A percentile compares a stretch with the other conserved stretches of the same genome.
phyloP scores from a whole-genome alignment of 2,113 vertebrate genomes.

The Chloropsis hardwickii region DNA sequence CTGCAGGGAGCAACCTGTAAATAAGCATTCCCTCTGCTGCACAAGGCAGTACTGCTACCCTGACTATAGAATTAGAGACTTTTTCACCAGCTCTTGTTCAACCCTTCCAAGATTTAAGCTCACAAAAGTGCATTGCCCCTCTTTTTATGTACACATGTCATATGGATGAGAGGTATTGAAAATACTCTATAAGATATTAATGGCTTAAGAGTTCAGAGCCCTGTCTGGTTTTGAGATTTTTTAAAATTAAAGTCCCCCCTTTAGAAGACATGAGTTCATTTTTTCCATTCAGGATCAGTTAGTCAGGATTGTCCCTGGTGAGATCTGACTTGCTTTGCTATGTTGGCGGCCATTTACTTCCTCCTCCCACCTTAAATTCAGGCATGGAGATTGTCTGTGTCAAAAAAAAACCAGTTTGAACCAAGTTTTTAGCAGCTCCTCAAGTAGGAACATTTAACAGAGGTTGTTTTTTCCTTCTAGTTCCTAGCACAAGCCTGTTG shows the following conservation, averaged over 20 bases:
- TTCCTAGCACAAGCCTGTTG: not conserved
- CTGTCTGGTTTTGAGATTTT: not conserved
- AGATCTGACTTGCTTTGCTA: not conserved
- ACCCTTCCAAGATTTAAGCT: not conserved
- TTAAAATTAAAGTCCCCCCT: not conserved
- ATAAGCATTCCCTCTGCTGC: not conserved
- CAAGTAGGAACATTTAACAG: not conserved
- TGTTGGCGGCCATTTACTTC: not conserved
- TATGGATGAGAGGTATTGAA: not conserved
- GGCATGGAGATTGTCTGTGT: not conserved
- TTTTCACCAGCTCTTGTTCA: not conserved
- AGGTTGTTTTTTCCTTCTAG: not conserved
- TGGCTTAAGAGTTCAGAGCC: not conserved
- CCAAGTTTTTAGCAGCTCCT: not conserved
- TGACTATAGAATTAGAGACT: not conserved
- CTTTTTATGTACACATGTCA: rapidly evolving
- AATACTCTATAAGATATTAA: not conserved
- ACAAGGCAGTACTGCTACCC: not conserved
- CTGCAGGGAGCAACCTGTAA: not conserved
- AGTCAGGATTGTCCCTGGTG: not conserved
- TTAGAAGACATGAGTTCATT: not conserved
- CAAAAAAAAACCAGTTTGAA: not conserved
- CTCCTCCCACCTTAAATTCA: not conserved
- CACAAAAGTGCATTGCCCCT: not conserved
- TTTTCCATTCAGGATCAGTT: not conserved